Base-by-base conservation (phyloP, 1,140 invertebrate genomes). In the Drosophila neocordata region DNA sequence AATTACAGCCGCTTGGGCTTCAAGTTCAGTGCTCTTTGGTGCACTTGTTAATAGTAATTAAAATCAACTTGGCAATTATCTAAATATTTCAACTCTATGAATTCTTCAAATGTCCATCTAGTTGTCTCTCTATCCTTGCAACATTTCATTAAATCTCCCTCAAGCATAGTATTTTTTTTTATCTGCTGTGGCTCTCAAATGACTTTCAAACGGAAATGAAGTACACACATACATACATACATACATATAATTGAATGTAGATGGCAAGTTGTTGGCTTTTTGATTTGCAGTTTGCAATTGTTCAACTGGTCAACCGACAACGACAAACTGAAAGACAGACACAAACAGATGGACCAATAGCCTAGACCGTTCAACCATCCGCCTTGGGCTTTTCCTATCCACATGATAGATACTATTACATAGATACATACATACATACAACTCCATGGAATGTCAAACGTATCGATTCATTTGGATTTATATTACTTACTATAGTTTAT, bases 11-110 rank as follows among this genome's bases (percentile, higher is more conserved):
- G 71, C 63, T 31, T 44, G 65, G 59, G 37, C 51, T 56, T 67
- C 65, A 80, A 77, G 81, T 85, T 85, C 82, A 85, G 20, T 84
- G 81, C 69, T 69, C 79, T 63, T 52, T 65, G 72, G 35, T 44
- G 38, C 27, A 65, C 48, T 75, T 24, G 34, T 34, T 55, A 64
- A 58, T 13, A 13, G 73, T 67, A 84, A 77, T 84, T 87, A 87
- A 84, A 87, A 76, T 71, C 61, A 64, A 76, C 41, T 67, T 57
- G 61, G 62, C 70, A 48, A 74, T 61, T 74, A 53, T 53, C 41
- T 20, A 48, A 15, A 48, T 48, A 48, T 71, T 73, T 73, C 55
- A 18, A 37, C 70, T 53, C 27, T 63, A 37, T 51, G 51, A 53
- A 53, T 53, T 53, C 12, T n/a, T 41, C 11, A 41, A 41, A 41